Conservation (phyloP, 2,888 invertebrate species). For the Palloptera scutellata region DNA sequence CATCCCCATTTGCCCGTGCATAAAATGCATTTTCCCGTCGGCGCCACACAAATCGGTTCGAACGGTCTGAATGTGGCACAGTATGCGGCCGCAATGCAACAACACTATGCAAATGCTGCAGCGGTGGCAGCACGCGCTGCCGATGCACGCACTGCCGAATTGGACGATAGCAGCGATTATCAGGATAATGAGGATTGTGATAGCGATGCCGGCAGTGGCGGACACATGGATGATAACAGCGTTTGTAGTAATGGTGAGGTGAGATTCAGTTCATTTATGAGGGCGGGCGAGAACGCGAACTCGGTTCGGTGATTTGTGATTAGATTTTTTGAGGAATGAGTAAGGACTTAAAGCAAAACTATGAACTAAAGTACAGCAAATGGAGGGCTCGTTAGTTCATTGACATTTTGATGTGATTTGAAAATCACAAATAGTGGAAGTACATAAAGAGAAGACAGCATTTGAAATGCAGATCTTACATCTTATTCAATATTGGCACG, state of each 20-base stretch:
- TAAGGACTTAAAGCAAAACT: constrained; percentile 7
- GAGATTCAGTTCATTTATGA: constrained; percentile 57
- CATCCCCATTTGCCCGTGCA: constrained; percentile 44
- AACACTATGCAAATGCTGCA: constrained; percentile 56
- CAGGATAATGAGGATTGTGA: constrained; percentile 61
- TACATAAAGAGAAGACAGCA: no score
- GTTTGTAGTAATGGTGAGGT: constrained; percentile 64
- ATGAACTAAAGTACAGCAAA: no score
- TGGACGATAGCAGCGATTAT: constrained; percentile 60
- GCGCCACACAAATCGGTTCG: constrained; percentile 52
- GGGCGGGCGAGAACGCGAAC: constrained; percentile 34
- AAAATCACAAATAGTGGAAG: no score
- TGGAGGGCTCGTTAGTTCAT: no score
- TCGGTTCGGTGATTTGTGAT: neutral
- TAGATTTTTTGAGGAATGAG: neutral
- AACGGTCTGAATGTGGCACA: constrained; percentile 58
- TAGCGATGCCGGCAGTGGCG: constrained; percentile 56
- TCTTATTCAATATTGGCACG: no score
- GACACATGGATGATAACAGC: constrained; percentile 60
- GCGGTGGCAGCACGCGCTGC: constrained; percentile 55
- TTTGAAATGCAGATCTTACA: no score
- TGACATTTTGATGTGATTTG: no score
- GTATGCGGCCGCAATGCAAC: constrained; percentile 59
- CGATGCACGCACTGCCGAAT: constrained; percentile 48
- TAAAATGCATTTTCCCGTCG: constrained; percentile 54